phyloP scores from a whole-genome alignment of 2,113 vertebrate genomes.

The Nannobrachium achirus region DNA sequence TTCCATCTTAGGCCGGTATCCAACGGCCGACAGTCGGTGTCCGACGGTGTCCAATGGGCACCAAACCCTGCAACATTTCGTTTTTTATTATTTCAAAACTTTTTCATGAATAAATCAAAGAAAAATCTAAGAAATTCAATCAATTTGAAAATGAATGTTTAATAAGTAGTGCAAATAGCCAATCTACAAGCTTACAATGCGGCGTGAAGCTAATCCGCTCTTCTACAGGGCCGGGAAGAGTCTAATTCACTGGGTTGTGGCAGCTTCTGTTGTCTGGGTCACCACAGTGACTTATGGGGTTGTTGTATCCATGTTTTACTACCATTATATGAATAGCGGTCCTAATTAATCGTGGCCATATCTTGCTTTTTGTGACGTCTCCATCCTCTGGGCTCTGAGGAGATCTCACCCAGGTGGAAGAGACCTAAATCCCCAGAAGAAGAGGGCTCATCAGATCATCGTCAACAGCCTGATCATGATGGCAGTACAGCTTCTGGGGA shows the following conservation, averaged over 20 bases:
- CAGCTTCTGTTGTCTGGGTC: constrained; percentile 24
- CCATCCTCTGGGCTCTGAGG: constrained; percentile 47
- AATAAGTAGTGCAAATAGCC: too few relatives aligned
- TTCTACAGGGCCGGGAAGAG: constrained; percentile 52
- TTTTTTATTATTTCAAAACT: too few relatives aligned
- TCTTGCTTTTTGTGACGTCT: constrained; percentile 49
- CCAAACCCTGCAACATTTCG: too few relatives aligned
- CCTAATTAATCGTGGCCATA: constrained; percentile 19
- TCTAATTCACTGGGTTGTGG: constrained; percentile 42
- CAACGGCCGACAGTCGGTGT: too few relatives aligned
- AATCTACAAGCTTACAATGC: too few relatives aligned
- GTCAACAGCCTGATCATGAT: constrained; percentile 56
- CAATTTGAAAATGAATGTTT: too few relatives aligned
- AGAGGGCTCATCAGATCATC: constrained; percentile 65
- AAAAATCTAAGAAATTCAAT: too few relatives aligned
- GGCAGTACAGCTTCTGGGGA: not conserved
- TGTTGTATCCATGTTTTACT: not conserved
- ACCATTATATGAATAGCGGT: too few relatives aligned
- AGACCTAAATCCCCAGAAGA: constrained; percentile 61
- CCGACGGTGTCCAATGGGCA: too few relatives aligned
- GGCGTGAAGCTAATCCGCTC: too few relatives aligned
- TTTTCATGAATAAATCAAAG: too few relatives aligned
- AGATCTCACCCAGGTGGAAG: constrained; percentile 26
- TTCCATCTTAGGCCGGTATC: too few relatives aligned
- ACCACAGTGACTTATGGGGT: constrained; percentile 16